These are phyloP conservation scores for Aurelia sp. DNA, from an alignment of 30 jellyfish, hydroid and myxozoan species.

Conservation along the genomic window DNA sequence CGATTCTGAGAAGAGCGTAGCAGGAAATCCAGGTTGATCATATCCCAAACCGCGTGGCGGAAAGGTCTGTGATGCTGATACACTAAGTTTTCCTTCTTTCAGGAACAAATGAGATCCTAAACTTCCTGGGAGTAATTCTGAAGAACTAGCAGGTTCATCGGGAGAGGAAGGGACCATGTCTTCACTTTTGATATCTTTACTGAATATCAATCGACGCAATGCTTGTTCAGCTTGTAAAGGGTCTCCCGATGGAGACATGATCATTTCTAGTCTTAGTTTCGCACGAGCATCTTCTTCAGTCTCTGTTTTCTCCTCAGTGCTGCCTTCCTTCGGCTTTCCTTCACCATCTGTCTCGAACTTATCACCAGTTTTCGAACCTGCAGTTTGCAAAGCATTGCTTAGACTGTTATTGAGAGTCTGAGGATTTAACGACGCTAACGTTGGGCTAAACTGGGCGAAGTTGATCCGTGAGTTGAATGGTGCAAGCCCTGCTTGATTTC, in stretches of 20 bases:
- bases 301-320: slow-evolving; percentile 10
- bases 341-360: slow-evolving; percentile 42
- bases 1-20: slow-evolving; percentile 46
- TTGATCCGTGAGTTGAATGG: slow-evolving; percentile 59
- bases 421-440: slow-evolving; percentile 70
- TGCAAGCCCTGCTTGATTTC: slow-evolving; percentile 54
- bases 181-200: slow-evolving; percentile 48
- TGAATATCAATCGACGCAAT: slow-evolving; percentile 9
- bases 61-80: neutral
- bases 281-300: slow-evolving; percentile 49
- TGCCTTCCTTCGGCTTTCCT: slow-evolving; percentile 10
- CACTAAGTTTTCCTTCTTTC: slow-evolving; percentile 25
- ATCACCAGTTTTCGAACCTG: slow-evolving; percentile 25
- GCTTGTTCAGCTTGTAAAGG: slow-evolving; percentile 1
- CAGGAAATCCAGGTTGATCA: slow-evolving; percentile 25
- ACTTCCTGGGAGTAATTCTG: slow-evolving; percentile 64
- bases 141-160: slow-evolving; percentile 27
- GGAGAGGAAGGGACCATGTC: slow-evolving; percentile 70
- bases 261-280: slow-evolving; percentile 33
- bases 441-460: slow-evolving; percentile 88
- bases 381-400: slow-evolving; percentile 72
- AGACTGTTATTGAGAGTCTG: slow-evolving; percentile 80
- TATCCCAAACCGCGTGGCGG: slow-evolving; percentile 4
- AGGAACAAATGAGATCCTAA: slow-evolving; percentile 62
- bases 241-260: slow-evolving; percentile 25